Evolutionary conservation across 1,140 invertebrate species (phyloP).

Genomic region (Muscidifurax raptorellus): DNA sequence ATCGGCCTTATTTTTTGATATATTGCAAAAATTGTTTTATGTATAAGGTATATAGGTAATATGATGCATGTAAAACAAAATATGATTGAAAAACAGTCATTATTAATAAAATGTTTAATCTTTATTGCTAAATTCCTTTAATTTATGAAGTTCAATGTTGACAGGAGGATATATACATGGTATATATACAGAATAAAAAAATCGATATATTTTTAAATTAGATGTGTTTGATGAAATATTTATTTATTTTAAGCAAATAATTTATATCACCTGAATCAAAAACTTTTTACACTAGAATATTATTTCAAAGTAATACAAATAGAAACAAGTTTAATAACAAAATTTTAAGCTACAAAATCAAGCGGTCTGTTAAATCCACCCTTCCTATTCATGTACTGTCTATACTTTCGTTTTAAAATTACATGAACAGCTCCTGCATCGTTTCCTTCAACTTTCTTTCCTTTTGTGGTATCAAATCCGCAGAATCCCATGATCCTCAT

Average conservation of each 20-base stretch:
- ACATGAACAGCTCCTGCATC: conserved; percentile 95
- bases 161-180: neutral
- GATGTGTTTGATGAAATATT: neutral
- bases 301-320: conserved; percentile 11
- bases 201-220: neutral
- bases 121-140: neutral
- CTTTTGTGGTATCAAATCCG: conserved; percentile 95
- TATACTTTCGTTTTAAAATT: conserved; percentile 96
- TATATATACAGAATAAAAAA: neutral
- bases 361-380: conserved; percentile 99
- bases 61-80: neutral
- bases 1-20: neutral
- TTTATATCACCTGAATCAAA: neutral
- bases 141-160: neutral
- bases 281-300: neutral
- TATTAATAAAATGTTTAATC: neutral
- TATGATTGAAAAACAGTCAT: neutral
- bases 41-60: neutral
- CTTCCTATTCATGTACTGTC: conserved; percentile 99
- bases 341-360: conserved; percentile 90
- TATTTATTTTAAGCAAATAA: neutral
- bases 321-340: neutral
- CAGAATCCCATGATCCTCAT: conserved; percentile 98
- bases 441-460: conserved; percentile 95
- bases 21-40: no score